phyloP scores from a whole-genome alignment of 2,888 invertebrate genomes.

The Drosophila colorata region DNA sequence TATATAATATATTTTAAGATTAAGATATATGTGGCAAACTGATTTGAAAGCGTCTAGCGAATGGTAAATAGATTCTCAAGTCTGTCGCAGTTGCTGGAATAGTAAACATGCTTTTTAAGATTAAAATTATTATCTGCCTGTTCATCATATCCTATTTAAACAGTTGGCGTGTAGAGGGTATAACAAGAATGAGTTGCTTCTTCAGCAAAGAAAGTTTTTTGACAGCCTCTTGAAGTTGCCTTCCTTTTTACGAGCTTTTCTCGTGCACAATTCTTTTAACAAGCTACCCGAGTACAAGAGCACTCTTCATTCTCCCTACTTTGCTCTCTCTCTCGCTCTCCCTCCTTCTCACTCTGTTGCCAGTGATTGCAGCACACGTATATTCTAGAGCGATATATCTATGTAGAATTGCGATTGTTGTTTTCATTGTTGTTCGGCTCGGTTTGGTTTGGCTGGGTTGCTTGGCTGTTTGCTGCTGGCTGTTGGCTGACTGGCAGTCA shows the following conservation, averaged over 20 bases:
- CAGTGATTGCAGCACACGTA: slow-evolving; percentile 21
- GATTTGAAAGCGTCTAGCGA: no score
- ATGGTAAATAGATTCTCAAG: no score
- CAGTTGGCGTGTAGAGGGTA: slow-evolving; percentile 3
- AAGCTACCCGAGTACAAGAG: slow-evolving; percentile 10
- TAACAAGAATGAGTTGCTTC: slow-evolving; percentile 13
- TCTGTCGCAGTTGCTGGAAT: no score
- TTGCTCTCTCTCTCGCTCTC: neutral
- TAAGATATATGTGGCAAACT: no score
- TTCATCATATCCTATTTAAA: neutral
- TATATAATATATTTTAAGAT: no score
- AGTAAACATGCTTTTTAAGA: no score
- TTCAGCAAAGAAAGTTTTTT: slow-evolving; percentile 44
- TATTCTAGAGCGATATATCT: slow-evolving; percentile 35
- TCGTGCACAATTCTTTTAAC: slow-evolving; percentile 37
- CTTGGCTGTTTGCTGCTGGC: slow-evolving; percentile 7
- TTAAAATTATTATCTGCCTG: no score
- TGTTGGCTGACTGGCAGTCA: slow-evolving; percentile 54
- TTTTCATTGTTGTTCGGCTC: slow-evolving; percentile 12
- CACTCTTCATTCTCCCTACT: slow-evolving; percentile 4
- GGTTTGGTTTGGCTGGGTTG: slow-evolving; percentile 19
- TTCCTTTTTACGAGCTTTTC: slow-evolving; percentile 42
- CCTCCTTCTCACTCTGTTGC: neutral
- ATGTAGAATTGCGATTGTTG: slow-evolving; percentile 42
- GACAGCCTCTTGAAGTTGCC: slow-evolving; percentile 38